Evolutionary conservation across 1,140 invertebrate species (phyloP).

Genomic region (Procambarus clarkii): DNA sequence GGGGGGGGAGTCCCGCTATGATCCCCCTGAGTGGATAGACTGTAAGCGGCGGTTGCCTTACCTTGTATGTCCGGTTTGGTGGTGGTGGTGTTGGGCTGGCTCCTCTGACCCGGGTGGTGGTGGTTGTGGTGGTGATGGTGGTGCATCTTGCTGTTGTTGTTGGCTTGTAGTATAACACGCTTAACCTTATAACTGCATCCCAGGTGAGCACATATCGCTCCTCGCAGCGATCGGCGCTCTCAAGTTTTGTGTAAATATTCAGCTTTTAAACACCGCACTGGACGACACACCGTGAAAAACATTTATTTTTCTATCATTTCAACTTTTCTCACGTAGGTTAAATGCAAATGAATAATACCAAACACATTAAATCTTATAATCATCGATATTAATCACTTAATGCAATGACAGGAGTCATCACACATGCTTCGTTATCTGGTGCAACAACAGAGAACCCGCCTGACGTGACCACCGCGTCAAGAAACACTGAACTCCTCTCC

Average conservation of each 20-base stretch:
- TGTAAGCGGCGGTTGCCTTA: slow-evolving; percentile 6
- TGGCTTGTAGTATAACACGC: slow-evolving; percentile 34
- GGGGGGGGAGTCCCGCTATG: background rate
- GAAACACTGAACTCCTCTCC: slow-evolving; percentile 33
- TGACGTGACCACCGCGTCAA: slow-evolving; percentile 20
- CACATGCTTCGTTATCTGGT: slow-evolving; percentile 40
- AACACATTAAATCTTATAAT: slow-evolving; percentile 35
- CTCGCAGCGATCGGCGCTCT: slow-evolving; percentile 1
- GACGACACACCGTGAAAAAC: slow-evolving; percentile 37
- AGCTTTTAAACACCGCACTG: slow-evolving; percentile 38
- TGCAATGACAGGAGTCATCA: slow-evolving; percentile 52
- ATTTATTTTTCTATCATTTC: slow-evolving; percentile 42
- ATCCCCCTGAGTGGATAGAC: background rate
- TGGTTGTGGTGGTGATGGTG: slow-evolving; percentile 44
- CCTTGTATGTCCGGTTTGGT: slow-evolving; percentile 53
- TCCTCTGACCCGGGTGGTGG: slow-evolving; percentile 23
- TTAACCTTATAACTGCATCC: slow-evolving; percentile 6
- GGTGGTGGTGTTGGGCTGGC: background rate
- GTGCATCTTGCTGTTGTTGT: slow-evolving; percentile 53
- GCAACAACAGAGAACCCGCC: slow-evolving; percentile 14
- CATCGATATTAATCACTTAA: slow-evolving; percentile 55
- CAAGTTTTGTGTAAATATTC: slow-evolving; percentile 40
- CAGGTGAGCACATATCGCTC: slow-evolving; percentile 27
- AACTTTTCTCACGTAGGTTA: slow-evolving; percentile 24
- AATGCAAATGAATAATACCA: slow-evolving; percentile 28